phyloP scores from a whole-genome alignment of 2,113 vertebrate species.

The Sander lucioperca region DNA sequence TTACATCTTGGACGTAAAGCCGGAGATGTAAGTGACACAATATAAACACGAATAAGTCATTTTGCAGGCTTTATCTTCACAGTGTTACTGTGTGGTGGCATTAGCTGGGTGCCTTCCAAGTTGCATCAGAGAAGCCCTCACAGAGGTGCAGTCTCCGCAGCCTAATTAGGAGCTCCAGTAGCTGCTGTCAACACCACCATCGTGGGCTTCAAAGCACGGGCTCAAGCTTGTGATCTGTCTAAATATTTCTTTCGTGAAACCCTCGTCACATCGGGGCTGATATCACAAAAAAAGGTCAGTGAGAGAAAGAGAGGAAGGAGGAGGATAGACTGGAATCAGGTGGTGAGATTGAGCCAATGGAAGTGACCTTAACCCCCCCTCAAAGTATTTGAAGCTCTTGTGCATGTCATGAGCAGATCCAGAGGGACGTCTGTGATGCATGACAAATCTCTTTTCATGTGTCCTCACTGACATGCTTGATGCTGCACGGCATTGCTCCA shows the following conservation, averaged over 20 bases:
- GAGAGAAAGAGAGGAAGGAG: conserved; percentile 7
- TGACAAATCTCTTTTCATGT: conserved; percentile 61
- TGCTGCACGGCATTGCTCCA: conserved; percentile 27
- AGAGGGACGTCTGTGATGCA: conserved; percentile 48
- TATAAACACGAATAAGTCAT: conserved; percentile 39
- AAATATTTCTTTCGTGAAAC: conserved; percentile 71
- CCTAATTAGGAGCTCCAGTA: conserved; percentile 67
- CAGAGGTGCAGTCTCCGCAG: conserved; percentile 55
- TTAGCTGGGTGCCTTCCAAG: conserved; percentile 45
- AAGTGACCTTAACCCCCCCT: conserved; percentile 35
- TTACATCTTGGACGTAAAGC: conserved; percentile 34
- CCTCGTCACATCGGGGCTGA: conserved; percentile 46
- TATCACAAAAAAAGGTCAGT: conserved; percentile 51
- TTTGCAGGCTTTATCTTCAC: conserved; percentile 37
- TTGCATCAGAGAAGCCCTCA: conserved; percentile 65
- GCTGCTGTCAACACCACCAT: conserved; percentile 64
- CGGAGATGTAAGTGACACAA: conserved; percentile 27
- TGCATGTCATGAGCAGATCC: conserved; percentile 48
- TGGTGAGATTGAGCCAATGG: conserved; percentile 39
- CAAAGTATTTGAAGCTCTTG: conserved; percentile 49
- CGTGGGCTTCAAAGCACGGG: conserved; percentile 68
- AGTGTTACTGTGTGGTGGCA: conserved; percentile 19
- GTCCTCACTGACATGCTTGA: conserved; percentile 48
- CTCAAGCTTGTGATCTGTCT: conserved; percentile 69
- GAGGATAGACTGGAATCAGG: conserved; percentile 31